Conservation (phyloP, 1,140 invertebrate species). For the Drosophila azteca region DNA sequence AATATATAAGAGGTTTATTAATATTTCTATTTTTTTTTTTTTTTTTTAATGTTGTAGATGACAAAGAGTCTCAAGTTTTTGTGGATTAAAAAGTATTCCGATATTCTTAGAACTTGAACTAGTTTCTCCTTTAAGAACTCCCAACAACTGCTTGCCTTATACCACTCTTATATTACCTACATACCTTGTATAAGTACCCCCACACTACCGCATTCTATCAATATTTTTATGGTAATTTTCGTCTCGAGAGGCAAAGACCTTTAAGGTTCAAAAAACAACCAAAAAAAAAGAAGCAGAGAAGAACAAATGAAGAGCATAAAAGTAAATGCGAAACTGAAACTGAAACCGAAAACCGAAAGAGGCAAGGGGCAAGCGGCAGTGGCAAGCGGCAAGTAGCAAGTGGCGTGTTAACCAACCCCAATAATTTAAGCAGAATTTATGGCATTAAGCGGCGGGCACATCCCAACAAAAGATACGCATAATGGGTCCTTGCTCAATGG, state of each 20-base stretch:
- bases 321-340: slow-evolving; percentile 62
- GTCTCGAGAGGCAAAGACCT: slow-evolving; percentile 35
- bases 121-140: no score
- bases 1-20: no score
- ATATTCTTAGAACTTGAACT: no score
- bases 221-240: slow-evolving; percentile 50
- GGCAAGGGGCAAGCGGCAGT: slow-evolving; percentile 5
- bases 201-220: not conserved
- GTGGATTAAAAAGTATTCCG: no score
- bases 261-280: slow-evolving; percentile 23
- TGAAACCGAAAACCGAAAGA: slow-evolving; percentile 38
- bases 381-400: no score
- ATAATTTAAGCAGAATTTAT: slow-evolving; percentile 83
- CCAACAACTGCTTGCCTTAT: slow-evolving; percentile 1
- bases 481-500: slow-evolving; percentile 67
- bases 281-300: slow-evolving; percentile 34
- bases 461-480: slow-evolving; percentile 62
- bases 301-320: slow-evolving; percentile 70
- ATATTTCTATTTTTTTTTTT: no score
- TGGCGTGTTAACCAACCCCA: slow-evolving; percentile 73
- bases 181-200: not conserved
- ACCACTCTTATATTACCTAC: no score
- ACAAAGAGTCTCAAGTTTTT: no score
- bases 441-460: slow-evolving; percentile 60
- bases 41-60: no score